These are phyloP conservation scores for Selenia dentaria DNA, from an alignment of 2,888 invertebrate species.

Conservation along the genomic window DNA sequence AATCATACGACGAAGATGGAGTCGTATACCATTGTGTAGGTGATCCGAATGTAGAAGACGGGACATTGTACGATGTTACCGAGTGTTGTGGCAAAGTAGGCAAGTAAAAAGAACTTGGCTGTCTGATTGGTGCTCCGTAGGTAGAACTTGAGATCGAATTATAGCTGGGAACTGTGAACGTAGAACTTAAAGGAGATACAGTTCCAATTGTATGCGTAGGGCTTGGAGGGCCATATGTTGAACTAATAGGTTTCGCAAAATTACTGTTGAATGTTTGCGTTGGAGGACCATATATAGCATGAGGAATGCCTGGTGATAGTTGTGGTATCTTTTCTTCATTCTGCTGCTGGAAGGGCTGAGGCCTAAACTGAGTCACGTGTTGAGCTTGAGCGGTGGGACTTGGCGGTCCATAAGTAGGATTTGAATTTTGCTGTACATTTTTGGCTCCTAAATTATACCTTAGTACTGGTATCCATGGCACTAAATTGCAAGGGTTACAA, in stretches of 20 bases:
- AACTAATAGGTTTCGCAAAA: slow-evolving; percentile 46
- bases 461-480: slow-evolving; percentile 92
- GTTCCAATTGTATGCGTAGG: slow-evolving; percentile 60
- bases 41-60: slow-evolving; percentile 49
- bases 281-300: slow-evolving; percentile 62
- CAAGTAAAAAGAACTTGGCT: slow-evolving; percentile 36
- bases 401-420: slow-evolving; percentile 72
- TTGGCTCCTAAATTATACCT: slow-evolving; percentile 72
- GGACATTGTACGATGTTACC: slow-evolving; percentile 38
- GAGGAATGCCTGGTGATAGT: slow-evolving; percentile 50
- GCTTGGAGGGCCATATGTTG: slow-evolving; percentile 64
- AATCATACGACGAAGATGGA: slow-evolving; percentile 43
- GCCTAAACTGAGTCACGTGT: slow-evolving; percentile 50
- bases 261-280: slow-evolving; percentile 43
- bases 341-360: slow-evolving; percentile 52
- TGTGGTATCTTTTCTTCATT: slow-evolving; percentile 46
- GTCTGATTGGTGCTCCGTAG: slow-evolving; percentile 37
- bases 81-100: slow-evolving; percentile 40
- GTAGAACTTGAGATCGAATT: slow-evolving; percentile 43
- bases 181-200: slow-evolving; percentile 54
- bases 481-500: slow-evolving; percentile 91
- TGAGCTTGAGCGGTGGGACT: slow-evolving; percentile 64
- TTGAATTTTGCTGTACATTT: slow-evolving; percentile 55
- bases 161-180: slow-evolving; percentile 50
- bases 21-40: slow-evolving; percentile 45